Evolutionary conservation across 2,113 vertebrate species (phyloP).

Genomic region (Corythoichthys haematopterus): DNA sequence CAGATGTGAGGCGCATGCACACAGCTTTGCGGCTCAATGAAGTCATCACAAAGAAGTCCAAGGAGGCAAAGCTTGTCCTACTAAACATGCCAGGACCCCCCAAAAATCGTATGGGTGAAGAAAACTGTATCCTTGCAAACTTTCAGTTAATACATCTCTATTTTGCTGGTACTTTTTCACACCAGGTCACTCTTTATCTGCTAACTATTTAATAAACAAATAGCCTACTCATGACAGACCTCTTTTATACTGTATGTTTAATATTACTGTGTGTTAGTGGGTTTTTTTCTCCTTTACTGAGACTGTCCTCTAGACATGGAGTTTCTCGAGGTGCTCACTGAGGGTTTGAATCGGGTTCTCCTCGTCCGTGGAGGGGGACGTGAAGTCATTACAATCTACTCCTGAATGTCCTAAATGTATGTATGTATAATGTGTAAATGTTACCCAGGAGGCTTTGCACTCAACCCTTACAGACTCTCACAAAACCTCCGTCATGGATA

Average conservation of each 20-base stretch:
- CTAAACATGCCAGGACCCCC: constrained; percentile 97
- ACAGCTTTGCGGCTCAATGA: constrained; percentile 92
- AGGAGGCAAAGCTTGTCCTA: constrained; percentile 89
- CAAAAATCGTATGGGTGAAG: constrained; percentile 88
- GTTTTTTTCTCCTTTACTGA: constrained; percentile 63
- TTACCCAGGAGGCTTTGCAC: constrained; percentile 5
- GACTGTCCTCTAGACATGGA: constrained; percentile 85
- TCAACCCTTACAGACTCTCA: background rate
- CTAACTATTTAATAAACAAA: no score
- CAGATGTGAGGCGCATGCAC: constrained; percentile 92
- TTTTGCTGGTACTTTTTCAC: background rate
- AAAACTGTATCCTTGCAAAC: constrained; percentile 86
- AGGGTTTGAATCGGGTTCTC: constrained; percentile 92
- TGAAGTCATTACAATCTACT: constrained; percentile 99
- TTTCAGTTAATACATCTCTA: background rate
- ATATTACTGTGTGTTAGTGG: background rate
- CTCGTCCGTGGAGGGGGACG: constrained; percentile 94
- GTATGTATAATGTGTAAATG: background rate
- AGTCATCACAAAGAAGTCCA: constrained; percentile 89
- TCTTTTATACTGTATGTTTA: background rate
- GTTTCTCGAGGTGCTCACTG: constrained; percentile 95
- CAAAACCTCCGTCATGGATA: background rate
- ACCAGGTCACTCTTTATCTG: background rate
- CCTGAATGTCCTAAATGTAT: constrained; percentile 71
- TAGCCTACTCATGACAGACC: background rate